Base-by-base conservation (phyloP, 2,888 invertebrate species). In the Hydroisotoma schaefferi region DNA sequence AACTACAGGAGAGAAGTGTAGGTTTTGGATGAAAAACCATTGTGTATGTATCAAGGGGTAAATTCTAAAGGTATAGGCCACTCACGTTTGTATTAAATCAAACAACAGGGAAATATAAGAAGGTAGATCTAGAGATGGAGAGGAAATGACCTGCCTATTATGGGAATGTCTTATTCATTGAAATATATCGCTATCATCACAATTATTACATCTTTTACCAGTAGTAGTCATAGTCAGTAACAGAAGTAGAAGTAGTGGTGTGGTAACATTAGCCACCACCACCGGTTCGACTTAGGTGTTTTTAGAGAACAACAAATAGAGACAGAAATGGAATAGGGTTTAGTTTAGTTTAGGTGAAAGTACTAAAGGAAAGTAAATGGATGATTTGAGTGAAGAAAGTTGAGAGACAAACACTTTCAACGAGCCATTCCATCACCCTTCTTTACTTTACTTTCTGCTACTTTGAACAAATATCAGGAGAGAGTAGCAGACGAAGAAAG, bases 351-450 rank as follows among this genome's bases (percentile, higher is more conserved):
- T 57, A 61, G 47, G 49, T 53, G 49, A 61, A 54, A 57, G 57
- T 48, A 47, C 29, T 18, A 49, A 57, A n/a, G n/a, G n/a, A n/a
- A n/a, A 61, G 61, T 61, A 61, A 61, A 61, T 57, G 61, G 57
- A 57, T 61, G 61, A 61, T 61, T 61, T 61, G 61, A 55, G 57
- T 38, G 53, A 49, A 40, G 40, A 44, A 48, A 58, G 51, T 38
- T 46, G 48, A 37, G 52, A 56, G 56, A 56, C 56, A 56, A 56
- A 56, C 38, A 47, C 56, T 56, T 33, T 47, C 46, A 43, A 40
- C 37, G 54, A 25, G 20, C 37, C 55, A 18, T 26, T 55, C 33
- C 33, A 26, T 56, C 47, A 5, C 20, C 8, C 5, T 40, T 4
- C 8, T 15, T 40, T 40, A 4, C 40, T 15, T 40, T 40, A 18